Evolutionary conservation across 2,113 vertebrate genomes (phyloP).

Genomic region (Heteronetta atricapilla): DNA sequence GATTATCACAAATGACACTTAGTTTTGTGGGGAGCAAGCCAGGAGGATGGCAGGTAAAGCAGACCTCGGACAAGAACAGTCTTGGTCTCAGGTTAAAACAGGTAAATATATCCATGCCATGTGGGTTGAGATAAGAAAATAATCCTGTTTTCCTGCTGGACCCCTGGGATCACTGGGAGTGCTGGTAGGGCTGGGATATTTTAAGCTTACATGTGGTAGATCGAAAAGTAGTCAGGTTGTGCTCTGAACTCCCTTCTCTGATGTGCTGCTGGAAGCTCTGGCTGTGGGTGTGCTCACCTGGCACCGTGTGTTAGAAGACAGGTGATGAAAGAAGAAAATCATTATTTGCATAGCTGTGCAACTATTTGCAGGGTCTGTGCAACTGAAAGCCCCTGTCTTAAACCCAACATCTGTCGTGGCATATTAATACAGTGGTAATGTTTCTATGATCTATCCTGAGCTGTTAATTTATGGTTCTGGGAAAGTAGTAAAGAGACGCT

Average conservation of each 20-base stretch:
- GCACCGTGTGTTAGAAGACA: background rate
- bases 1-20: constrained; percentile 54
- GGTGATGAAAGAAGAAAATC: background rate
- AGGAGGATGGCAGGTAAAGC: background rate
- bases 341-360: background rate
- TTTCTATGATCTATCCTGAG: background rate
- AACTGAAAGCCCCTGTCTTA: background rate
- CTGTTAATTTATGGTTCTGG: background rate
- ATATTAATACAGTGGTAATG: background rate
- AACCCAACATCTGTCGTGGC: background rate
- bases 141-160: constrained; percentile 24
- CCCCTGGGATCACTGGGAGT: background rate
- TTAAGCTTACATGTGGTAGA: background rate
- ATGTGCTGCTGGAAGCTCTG: background rate
- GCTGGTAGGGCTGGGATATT: background rate
- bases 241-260: background rate
- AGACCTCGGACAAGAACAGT: background rate
- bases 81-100: constrained; percentile 6
- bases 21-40: constrained; percentile 31
- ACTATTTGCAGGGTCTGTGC: background rate
- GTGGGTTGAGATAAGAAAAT: constrained; percentile 14
- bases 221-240: background rate
- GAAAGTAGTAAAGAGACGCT: background rate
- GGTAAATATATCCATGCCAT: constrained; percentile 29
- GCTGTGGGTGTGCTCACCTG: background rate